Evolutionary conservation across 2,888 invertebrate genomes (phyloP).

Genomic region (Eupithecia dodoneata): DNA sequence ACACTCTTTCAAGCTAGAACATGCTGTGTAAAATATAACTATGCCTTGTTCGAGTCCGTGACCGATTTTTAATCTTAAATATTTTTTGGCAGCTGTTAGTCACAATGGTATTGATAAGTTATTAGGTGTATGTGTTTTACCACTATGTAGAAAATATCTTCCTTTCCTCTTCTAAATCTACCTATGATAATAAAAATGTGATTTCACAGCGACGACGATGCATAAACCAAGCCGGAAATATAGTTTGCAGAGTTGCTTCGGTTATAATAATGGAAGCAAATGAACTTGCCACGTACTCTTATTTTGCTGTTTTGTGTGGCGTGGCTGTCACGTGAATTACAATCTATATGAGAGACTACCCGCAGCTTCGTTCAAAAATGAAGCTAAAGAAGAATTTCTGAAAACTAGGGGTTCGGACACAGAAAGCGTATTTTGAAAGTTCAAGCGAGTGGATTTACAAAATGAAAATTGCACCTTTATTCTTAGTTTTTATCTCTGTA

Average conservation of each 20-base stretch:
- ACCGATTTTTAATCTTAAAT: neutral
- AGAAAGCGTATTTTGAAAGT: neutral
- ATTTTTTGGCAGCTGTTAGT: neutral
- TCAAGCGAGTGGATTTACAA: neutral
- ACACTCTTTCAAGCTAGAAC: too few relatives aligned
- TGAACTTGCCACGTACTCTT: neutral
- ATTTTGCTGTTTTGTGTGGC: constrained; percentile 2
- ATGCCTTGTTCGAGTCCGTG: neutral
- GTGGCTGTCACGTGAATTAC: neutral
- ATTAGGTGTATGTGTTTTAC: neutral
- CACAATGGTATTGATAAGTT: neutral
- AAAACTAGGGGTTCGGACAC: neutral
- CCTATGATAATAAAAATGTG: neutral
- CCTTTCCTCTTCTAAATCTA: neutral
- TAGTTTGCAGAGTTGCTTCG: neutral
- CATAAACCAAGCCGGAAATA: neutral
- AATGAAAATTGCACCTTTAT: neutral
- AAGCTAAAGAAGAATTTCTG: neutral
- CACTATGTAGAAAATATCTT: neutral
- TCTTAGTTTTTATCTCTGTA: too few relatives aligned
- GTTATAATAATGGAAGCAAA: neutral
- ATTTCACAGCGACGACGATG: neutral
- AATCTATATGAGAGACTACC: neutral
- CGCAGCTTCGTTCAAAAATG: neutral
- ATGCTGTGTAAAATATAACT: too few relatives aligned